These are phyloP conservation scores for Tachysurus fulvidraco DNA, from an alignment of 2,113 vertebrate species.

Conservation along the genomic window DNA sequence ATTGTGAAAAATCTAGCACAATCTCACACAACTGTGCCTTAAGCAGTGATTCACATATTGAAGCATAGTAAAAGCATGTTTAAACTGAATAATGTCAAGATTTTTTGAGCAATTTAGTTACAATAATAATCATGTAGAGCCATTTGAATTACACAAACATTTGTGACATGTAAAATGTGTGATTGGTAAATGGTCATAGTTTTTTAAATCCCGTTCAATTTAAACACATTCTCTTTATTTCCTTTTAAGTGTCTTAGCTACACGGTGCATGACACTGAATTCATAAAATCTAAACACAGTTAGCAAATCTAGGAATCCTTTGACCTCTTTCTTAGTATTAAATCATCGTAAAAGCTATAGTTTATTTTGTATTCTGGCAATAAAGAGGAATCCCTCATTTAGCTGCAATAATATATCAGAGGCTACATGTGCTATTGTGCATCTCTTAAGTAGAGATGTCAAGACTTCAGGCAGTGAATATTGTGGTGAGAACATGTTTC, in stretches of 20 bases:
- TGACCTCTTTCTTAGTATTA: not conserved
- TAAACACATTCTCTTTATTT: not conserved
- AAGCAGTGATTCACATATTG: not conserved
- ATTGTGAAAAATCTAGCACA: not conserved
- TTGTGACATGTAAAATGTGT: not conserved
- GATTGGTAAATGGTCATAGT: not conserved
- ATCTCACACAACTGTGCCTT: not conserved
- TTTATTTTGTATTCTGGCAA: conserved; percentile 32
- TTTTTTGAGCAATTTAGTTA: not conserved
- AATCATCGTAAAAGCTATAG: not conserved
- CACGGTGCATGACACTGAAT: not conserved
- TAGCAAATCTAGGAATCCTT: not conserved
- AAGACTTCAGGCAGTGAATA: conserved; percentile 32
- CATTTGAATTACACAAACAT: not conserved
- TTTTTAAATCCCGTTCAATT: not conserved
- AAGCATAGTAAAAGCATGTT: not conserved
- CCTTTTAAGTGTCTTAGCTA: not conserved
- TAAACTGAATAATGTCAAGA: not conserved
- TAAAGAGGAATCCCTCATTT: not conserved
- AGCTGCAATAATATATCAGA: conserved; percentile 33
- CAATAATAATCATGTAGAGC: not conserved
- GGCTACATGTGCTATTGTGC: conserved; percentile 30
- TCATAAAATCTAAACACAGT: not conserved
- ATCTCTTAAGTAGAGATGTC: conserved; percentile 20
- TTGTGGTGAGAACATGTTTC: conserved; percentile 1